Evolutionary conservation across 2,797 vertebrate genomes (phyloP).

Genomic region (Pseudotriccus pelzelni): DNA sequence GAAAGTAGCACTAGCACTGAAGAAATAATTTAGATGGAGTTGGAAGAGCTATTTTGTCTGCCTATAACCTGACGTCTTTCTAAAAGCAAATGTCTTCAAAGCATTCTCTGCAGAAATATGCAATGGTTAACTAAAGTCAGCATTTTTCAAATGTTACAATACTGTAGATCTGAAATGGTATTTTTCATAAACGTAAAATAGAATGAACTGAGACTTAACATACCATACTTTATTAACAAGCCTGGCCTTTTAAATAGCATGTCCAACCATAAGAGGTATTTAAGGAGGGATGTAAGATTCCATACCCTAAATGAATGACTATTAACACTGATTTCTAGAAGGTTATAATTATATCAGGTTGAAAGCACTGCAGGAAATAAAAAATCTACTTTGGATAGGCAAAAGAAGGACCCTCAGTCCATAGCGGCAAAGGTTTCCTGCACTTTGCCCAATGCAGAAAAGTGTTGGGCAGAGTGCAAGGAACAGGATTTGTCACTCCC

Average conservation of each 20-base stretch:
- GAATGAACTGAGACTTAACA: background rate
- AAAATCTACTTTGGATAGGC: background rate
- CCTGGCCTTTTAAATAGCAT: background rate
- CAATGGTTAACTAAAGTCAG: background rate
- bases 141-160: slow-evolving; percentile 24
- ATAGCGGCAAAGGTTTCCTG: background rate
- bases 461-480: background rate
- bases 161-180: background rate
- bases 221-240: background rate
- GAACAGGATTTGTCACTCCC: background rate
- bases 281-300: background rate
- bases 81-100: background rate
- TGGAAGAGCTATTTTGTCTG: background rate
- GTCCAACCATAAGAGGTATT: background rate
- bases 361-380: background rate
- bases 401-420: background rate
- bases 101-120: background rate
- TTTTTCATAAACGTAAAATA: background rate
- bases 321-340: background rate
- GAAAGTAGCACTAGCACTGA: background rate
- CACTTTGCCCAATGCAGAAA: background rate
- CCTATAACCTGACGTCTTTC: background rate
- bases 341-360: background rate
- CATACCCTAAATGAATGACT: background rate
- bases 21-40: background rate